These are phyloP conservation scores for Deilephila porcellus DNA, from an alignment of 2,888 invertebrate species.

Conservation along the genomic window DNA sequence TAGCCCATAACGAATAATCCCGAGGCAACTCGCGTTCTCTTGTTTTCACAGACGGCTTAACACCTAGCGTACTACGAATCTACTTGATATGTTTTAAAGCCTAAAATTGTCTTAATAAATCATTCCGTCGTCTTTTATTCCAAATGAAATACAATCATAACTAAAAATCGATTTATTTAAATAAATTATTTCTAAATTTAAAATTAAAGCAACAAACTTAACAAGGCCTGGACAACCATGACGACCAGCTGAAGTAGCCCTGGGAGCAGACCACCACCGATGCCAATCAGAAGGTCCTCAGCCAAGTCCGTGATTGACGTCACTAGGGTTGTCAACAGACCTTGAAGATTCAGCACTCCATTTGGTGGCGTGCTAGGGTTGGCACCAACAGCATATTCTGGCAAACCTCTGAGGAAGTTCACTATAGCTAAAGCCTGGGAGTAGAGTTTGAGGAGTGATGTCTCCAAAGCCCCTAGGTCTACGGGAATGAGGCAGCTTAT, in stretches of 20 bases:
- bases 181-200: constrained; percentile 35
- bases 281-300: constrained; percentile 66
- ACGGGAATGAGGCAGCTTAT: constrained; percentile 75
- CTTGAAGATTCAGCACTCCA: constrained; percentile 62
- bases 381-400: constrained; percentile 73
- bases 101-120: too few species aligned
- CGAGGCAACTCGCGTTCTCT: too few species aligned
- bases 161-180: constrained; percentile 34
- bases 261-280: constrained; percentile 72
- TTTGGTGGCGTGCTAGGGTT: constrained; percentile 66
- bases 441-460: constrained; percentile 72
- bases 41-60: too few species aligned
- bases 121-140: neutral
- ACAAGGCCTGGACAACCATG: constrained; percentile 64
- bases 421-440: constrained; percentile 78
- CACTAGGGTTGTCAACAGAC: constrained; percentile 63
- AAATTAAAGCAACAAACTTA: constrained; percentile 60
- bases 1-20: too few species aligned
- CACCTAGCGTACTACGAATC: too few species aligned
- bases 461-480: constrained; percentile 73
- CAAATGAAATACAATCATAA: constrained; percentile 19
- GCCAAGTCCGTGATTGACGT: constrained; percentile 63
- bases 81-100: too few species aligned
- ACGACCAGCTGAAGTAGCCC: constrained; percentile 72
- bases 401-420: constrained; percentile 69